Evolutionary conservation across 2,113 vertebrate genomes (phyloP).

Genomic region (Phycodurus eques): DNA sequence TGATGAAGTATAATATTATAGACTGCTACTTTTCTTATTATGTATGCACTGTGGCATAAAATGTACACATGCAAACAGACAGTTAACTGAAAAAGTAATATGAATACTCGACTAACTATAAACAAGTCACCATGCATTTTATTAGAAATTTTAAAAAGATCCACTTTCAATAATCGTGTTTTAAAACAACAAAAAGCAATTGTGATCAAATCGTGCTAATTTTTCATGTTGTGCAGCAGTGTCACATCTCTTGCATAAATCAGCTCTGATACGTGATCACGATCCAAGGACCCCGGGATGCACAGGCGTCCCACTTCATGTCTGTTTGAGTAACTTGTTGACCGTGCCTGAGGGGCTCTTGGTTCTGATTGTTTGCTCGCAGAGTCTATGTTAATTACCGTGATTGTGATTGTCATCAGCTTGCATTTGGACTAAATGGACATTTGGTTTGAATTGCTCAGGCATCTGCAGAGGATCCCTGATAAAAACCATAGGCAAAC

Average conservation of each 20-base stretch:
- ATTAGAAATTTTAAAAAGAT: neutral
- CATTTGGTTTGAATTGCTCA: conserved; percentile 15
- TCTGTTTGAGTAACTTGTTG: conserved; percentile 35
- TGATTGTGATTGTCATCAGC: conserved; percentile 47
- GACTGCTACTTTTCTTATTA: too few species aligned
- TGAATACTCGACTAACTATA: neutral
- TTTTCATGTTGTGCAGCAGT: neutral
- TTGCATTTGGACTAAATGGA: conserved; percentile 27
- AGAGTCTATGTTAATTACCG: conserved; percentile 53
- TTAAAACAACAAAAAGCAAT: neutral
- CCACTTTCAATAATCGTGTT: neutral
- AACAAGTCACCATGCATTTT: neutral
- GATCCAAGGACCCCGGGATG: conserved; percentile 52
- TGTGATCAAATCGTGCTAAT: neutral
- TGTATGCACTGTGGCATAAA: too few species aligned
- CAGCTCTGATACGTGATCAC: conserved; percentile 41
- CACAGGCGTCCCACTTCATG: conserved; percentile 37
- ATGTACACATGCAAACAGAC: too few species aligned
- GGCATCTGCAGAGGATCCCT: conserved; percentile 23
- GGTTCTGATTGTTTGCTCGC: conserved; percentile 51
- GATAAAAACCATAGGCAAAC: neutral
- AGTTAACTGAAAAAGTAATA: neutral
- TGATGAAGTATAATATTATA: too few species aligned
- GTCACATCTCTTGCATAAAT: conserved; percentile 19
- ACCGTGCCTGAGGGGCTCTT: conserved; percentile 48